Evolutionary conservation across 2,888 invertebrate genomes (phyloP), one percentile per base, ranked within the genome.

Genomic region (Temnothorax ravouxi): DNA sequence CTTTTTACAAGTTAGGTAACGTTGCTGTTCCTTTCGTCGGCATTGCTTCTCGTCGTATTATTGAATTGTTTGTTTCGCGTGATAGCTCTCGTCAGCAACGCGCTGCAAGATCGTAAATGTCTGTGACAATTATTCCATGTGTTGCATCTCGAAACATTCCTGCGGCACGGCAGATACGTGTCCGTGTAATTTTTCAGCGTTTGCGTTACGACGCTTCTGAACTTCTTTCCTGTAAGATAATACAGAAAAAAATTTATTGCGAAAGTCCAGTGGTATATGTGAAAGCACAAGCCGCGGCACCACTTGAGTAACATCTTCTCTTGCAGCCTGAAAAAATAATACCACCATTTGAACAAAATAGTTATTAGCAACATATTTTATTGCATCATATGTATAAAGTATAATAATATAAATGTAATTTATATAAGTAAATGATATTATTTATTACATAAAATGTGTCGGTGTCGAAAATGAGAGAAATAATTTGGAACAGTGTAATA

Each of bases 191-290:
- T 87, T 21, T 83, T 89, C 50, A 92, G 84, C 29, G 89, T 88
- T 21, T 84, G 84, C 79, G 90, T 86, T 1, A 92, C 93, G 64
- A 91, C 88, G 38, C 85, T 90, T 41, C 94, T 89, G 84, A 95
- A 95, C 81, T 94, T 94, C 62, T 93, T 89, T 38, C 95, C 95
- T 8, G 95, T 93, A 3, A 94, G 90, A 86, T 92, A 95, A 82
- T 95, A 95, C 13, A 95, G 90, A 83, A 95, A 94, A 79, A 95
- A 95, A 81, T 95, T 95, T 47, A 94, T 92, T 15, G 93, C 93
- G 84, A 94, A 95, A 86, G 94, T 95, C 91, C 93, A 93, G 59
- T 95, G 94, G 83, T 95, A 95, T 21, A 95, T 87, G 47, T 93
- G 94, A 80, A 95, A 95, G 84, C 91, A 93, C 41, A 95, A 91